Evolutionary conservation across 2,888 invertebrate species (phyloP).

Genomic region (Trichogramma dendrolimi): DNA sequence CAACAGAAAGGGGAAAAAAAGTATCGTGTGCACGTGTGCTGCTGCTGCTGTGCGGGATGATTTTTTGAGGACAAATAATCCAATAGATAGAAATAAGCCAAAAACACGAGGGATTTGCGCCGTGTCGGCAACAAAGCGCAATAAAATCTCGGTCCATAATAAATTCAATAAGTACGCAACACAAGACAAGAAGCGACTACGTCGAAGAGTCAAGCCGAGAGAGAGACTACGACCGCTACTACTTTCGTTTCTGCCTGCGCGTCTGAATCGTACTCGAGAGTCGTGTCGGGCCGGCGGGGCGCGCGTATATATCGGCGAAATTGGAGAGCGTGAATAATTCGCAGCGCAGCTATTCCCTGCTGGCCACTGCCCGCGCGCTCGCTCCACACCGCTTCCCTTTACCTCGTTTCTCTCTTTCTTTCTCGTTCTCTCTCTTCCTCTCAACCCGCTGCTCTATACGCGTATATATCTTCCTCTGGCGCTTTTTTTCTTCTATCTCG

Average conservation of each 20-base stretch:
- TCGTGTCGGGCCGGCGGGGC: not conserved
- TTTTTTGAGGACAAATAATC: too few species aligned
- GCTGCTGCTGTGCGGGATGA: too few species aligned
- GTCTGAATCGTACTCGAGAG: conserved; percentile 12
- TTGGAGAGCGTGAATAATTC: conserved; percentile 26
- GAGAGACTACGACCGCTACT: not conserved
- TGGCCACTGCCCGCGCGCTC: conserved; percentile 8
- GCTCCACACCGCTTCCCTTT: not conserved
- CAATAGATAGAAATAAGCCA: too few species aligned
- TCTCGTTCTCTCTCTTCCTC: not conserved
- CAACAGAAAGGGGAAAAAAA: too few species aligned
- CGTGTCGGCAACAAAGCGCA: conserved; percentile 5
- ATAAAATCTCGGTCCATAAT: conserved; percentile 23
- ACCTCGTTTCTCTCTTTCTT: conserved; percentile 3
- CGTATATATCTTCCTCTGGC: conserved; percentile 5
- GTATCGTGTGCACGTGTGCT: too few species aligned
- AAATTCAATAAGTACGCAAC: conserved; percentile 20
- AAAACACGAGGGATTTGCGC: too few species aligned
- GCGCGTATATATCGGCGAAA: conserved; percentile 10
- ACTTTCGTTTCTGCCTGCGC: too few species aligned
- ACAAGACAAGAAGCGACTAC: not conserved
- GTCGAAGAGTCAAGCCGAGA: not conserved
- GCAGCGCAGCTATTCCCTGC: conserved; percentile 20
- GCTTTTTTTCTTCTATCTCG: not conserved
- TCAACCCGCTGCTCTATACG: conserved; percentile 3